Percentiles rank a stretch among this genome's conserved stretches.
phyloP scores from a whole-genome alignment of 2,888 invertebrate species.

The Capitulum mitella region DNA sequence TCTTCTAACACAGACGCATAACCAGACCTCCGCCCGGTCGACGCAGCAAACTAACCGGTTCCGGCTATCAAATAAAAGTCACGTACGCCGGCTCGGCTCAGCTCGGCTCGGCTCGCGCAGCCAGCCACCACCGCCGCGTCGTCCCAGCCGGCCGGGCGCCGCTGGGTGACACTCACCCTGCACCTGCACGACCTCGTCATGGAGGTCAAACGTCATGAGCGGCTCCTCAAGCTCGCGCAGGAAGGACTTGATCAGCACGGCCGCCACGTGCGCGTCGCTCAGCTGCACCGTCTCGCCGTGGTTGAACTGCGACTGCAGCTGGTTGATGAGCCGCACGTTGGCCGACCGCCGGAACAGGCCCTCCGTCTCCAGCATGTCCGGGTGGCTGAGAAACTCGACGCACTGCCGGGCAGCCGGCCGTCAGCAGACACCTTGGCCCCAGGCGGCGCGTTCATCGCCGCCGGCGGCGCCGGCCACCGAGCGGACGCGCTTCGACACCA shows the following conservation, averaged over 20 bases:
- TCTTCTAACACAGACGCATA: too few species aligned
- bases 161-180: slow-evolving; percentile 63
- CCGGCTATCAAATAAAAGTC: too few species aligned
- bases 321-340: slow-evolving; percentile 70
- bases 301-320: slow-evolving; percentile 77
- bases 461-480: too few species aligned
- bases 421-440: not conserved
- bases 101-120: too few species aligned
- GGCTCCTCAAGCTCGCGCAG: slow-evolving; percentile 84
- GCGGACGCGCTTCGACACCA: too few species aligned
- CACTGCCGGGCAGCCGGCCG: not conserved
- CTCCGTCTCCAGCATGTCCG: slow-evolving; percentile 66
- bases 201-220: slow-evolving; percentile 82
- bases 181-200: slow-evolving; percentile 84
- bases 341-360: slow-evolving; percentile 94
- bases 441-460: too few species aligned
- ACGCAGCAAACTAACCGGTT: too few species aligned
- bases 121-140: not conserved
- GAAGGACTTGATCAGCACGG: slow-evolving; percentile 91
- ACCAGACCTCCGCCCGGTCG: too few species aligned
- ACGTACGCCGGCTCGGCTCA: too few species aligned
- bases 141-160: not conserved
- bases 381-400: slow-evolving; percentile 29
- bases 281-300: slow-evolving; percentile 73
- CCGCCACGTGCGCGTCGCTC: slow-evolving; percentile 80